phyloP scores from a whole-genome alignment of 2,797 vertebrate genomes.

The Myripristis murdjan region DNA sequence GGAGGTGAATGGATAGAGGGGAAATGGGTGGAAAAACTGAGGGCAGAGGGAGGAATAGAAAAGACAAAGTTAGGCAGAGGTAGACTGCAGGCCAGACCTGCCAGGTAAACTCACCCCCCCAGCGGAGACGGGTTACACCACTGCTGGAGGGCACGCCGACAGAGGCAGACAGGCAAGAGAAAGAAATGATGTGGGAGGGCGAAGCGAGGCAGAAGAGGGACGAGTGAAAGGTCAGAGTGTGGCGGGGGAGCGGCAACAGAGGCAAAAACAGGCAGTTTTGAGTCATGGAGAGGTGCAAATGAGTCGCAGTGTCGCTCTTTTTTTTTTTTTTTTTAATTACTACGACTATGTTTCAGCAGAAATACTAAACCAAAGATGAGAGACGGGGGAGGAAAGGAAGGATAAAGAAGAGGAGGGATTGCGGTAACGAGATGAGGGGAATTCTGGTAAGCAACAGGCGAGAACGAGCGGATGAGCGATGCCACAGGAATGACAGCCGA shows the following conservation, averaged over 20 bases:
- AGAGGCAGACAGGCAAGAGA: slow-evolving; percentile 33
- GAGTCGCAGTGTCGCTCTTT: not conserved
- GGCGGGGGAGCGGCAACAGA: not conserved
- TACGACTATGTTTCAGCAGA: not conserved
- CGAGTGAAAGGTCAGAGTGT: slow-evolving; percentile 42
- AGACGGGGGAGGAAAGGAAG: slow-evolving; percentile 5
- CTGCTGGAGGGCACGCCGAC: slow-evolving; percentile 64
- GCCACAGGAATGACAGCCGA: slow-evolving; percentile 36
- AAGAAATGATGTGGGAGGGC: slow-evolving; percentile 61
- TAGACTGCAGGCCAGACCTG: slow-evolving; percentile 61
- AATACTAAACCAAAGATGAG: not conserved
- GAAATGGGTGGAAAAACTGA: slow-evolving; percentile 44
- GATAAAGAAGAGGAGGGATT: not conserved
- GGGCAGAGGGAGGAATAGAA: slow-evolving; percentile 44
- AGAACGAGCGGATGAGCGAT: slow-evolving; percentile 47
- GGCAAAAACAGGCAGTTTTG: slow-evolving; percentile 3
- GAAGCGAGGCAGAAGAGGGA: slow-evolving; percentile 33
- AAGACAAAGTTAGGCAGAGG: slow-evolving; percentile 54
- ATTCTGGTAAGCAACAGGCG: slow-evolving; percentile 21
- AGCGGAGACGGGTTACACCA: slow-evolving; percentile 65
- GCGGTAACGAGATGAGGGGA: slow-evolving; percentile 6
- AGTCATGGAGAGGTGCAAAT: slow-evolving; percentile 39
- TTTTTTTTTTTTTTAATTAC: slow-evolving; percentile 49
- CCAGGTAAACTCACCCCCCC: slow-evolving; percentile 50
- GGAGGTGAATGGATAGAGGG: slow-evolving; percentile 53